Conservation (phyloP, 1,140 invertebrate species). For the Batillaria attramentaria region DNA sequence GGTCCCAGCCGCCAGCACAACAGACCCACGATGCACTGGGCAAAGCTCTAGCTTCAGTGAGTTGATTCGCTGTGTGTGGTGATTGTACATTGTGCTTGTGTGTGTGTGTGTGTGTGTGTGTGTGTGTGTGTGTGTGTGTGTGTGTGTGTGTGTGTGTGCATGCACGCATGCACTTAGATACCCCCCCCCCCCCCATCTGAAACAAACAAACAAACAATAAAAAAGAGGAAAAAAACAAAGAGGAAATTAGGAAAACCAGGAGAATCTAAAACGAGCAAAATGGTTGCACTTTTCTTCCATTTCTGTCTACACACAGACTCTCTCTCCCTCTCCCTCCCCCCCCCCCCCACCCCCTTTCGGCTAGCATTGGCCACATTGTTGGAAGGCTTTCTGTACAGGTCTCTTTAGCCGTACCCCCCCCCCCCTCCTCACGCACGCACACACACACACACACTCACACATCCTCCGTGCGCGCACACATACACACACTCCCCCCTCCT, state of each 20-base stretch:
- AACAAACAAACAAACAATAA: too few relatives aligned
- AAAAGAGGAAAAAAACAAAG: too few relatives aligned
- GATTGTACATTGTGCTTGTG: background rate
- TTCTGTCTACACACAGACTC: too few relatives aligned
- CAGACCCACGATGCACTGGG: conserved; percentile 82
- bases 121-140: background rate
- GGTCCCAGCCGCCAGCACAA: conserved; percentile 64
- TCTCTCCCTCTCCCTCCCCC: background rate
- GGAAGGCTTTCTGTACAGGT: too few relatives aligned
- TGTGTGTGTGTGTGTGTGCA: background rate
- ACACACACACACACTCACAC: background rate
- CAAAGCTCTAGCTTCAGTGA: conserved; percentile 85
- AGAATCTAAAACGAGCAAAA: too few relatives aligned
- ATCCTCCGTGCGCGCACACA: too few relatives aligned
- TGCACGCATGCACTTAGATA: background rate
- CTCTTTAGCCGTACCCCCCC: too few relatives aligned
- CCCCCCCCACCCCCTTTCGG: background rate
- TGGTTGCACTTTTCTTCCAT: too few relatives aligned
- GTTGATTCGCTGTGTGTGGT: conserved; percentile 47
- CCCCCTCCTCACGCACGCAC: background rate
- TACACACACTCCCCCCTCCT: background rate
- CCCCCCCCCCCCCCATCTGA: background rate
- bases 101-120: background rate
- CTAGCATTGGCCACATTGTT: too few relatives aligned
- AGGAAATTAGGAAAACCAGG: too few relatives aligned